Conservation (phyloP, 1,140 invertebrate species). For the Phthorimaea operculella region DNA sequence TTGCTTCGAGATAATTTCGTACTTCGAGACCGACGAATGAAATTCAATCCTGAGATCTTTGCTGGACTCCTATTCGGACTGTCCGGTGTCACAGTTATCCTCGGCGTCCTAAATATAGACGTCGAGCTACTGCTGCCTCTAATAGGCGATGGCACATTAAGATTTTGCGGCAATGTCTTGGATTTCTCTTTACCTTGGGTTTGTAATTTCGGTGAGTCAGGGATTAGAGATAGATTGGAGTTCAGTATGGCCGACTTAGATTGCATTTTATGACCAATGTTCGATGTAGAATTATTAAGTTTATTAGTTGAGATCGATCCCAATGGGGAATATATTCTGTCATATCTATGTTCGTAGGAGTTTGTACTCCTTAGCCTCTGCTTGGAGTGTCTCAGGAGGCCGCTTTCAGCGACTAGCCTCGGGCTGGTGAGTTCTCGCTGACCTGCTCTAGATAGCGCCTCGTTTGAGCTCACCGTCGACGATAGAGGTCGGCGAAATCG, state of each 20-base stretch:
- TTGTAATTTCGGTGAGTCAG: constrained; percentile 52
- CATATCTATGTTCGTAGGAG: constrained; percentile 55
- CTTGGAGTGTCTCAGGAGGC: constrained; percentile 37
- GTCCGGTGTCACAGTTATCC: constrained; percentile 55
- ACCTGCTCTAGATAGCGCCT: constrained; percentile 45
- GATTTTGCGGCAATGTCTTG: constrained; percentile 70
- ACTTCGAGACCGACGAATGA: constrained; percentile 76
- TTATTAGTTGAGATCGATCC: constrained; percentile 50
- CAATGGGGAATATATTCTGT: constrained; percentile 53
- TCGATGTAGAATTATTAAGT: constrained; percentile 48
- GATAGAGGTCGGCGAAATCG: constrained; percentile 52
- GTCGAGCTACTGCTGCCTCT: constrained; percentile 56
- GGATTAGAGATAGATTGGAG: constrained; percentile 59
- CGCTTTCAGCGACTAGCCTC: constrained; percentile 43
- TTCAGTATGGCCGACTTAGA: constrained; percentile 50
- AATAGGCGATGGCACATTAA: constrained; percentile 53
- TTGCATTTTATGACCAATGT: constrained; percentile 36
- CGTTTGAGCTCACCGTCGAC: constrained; percentile 52
- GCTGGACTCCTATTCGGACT: constrained; percentile 63
- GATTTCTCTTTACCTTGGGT: constrained; percentile 67
- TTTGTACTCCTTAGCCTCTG: constrained; percentile 52
- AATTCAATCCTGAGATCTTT: constrained; percentile 67
- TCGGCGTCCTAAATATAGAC: constrained; percentile 61
- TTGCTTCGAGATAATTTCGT: constrained; percentile 77
- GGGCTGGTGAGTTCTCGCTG: constrained; percentile 48